Evolutionary conservation across 2,113 vertebrate genomes (phyloP), one percentile per base, ranked within the genome.

Genomic region (Sylvilagus bachmani): DNA sequence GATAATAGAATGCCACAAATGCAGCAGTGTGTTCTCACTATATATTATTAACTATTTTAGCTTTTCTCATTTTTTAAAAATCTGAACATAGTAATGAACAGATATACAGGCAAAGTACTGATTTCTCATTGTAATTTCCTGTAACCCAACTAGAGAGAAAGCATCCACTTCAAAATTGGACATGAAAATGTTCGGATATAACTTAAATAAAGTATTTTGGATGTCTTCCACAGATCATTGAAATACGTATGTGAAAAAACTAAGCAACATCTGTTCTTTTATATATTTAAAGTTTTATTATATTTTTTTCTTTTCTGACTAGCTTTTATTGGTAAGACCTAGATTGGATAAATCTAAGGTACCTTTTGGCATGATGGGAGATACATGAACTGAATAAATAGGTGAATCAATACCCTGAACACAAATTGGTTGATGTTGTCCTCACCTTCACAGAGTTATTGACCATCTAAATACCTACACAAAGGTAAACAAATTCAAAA

Each of bases 281-380:
- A 27, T 51, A 1, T 61, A 58, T 24, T 80, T 90, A 73, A 66
- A 70, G 44, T 90, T 78, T 77, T 55, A 31, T 51, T 86, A 1
- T 29, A n/a, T n/a, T 67, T n/a, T 80, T 80, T 64, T 73, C 25
- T 78, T 78, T 97, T 83, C 64, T 79, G 85, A 62, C 55, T 55
- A 79, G 24, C 14, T 31, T 69, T 77, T 70, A 25, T 80, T 22
- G 67, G 74, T 86, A 64, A 97, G 87, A 69, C 81, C 74, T 77
- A 67, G 61, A 10, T 33, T 38, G 69, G 17, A 1, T 61, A 85
- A 85, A 31, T 62, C 13, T 25, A 49, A 73, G 2, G 33, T 36
- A 27, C 24, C 44, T 81, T 51, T 88, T 83, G 62, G 33, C 49
- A 9, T 51, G 33, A 66, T 38, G 49, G 64, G 49, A 92, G 67